Percentiles rank a stretch among this genome's conserved stretches.
These are phyloP conservation scores for Sciurus niger DNA, from an alignment of 2,113 vertebrate genomes.

Conservation along the genomic window DNA sequence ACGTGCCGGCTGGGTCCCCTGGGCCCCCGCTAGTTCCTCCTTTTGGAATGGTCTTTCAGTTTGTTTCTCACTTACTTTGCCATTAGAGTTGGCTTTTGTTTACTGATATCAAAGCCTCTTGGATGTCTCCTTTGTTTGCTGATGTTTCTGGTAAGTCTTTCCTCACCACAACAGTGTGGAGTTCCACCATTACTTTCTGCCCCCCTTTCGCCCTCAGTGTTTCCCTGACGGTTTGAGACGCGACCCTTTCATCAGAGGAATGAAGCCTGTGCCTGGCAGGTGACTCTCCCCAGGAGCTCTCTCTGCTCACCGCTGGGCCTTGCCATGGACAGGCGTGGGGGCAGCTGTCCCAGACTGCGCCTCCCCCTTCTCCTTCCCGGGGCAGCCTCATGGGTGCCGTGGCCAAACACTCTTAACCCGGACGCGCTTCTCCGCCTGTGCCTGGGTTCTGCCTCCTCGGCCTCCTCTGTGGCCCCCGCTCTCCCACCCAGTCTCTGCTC, in stretches of 20 bases:
- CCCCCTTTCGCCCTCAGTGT: fast-evolving
- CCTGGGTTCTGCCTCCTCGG: too few species aligned
- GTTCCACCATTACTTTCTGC: neutral
- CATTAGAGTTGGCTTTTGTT: fast-evolving
- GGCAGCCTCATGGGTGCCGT: fast-evolving
- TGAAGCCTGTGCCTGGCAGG: fast-evolving
- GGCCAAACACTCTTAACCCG: too few species aligned
- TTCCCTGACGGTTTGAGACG: neutral
- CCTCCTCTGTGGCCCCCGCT: too few species aligned
- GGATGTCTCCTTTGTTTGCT: fast-evolving
- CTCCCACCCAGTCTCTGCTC: too few species aligned
- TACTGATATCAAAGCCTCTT: too few species aligned
- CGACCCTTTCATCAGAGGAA: fast-evolving
- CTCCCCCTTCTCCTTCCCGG: neutral
- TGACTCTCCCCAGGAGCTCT: fast-evolving
- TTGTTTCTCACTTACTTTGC: fast-evolving
- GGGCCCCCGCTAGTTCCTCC: too few species aligned
- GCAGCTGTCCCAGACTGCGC: too few species aligned
- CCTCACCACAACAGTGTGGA: fast-evolving
- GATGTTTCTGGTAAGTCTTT: neutral
- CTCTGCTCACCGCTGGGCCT: neutral
- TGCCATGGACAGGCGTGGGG: fast-evolving
- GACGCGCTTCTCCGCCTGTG: too few species aligned
- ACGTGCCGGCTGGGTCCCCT: too few species aligned
- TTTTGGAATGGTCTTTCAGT: too few species aligned